Conservation (phyloP, 2,797 vertebrate species). For the Ciconia nigra region DNA sequence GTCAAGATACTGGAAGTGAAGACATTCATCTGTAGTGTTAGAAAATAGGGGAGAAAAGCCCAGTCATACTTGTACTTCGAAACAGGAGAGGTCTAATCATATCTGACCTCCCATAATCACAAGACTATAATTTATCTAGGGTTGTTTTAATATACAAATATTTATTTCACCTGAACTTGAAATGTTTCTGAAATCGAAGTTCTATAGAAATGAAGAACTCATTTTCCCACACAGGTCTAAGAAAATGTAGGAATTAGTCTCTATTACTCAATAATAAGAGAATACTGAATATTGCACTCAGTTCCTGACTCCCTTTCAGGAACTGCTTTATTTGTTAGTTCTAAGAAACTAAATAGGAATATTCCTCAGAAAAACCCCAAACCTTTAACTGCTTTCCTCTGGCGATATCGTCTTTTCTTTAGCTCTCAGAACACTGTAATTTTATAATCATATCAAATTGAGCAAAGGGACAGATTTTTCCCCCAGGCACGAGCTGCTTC, state of each 20-base stretch:
- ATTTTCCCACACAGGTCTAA: neutral
- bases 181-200: neutral
- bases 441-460: neutral
- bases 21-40: neutral
- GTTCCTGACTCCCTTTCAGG: neutral
- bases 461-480: neutral
- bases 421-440: neutral
- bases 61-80: neutral
- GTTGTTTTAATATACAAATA: neutral
- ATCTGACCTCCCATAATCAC: neutral
- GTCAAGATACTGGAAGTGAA: neutral
- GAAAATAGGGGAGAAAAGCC: neutral
- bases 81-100: neutral
- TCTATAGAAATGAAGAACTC: neutral
- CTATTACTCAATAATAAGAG: neutral
- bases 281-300: neutral
- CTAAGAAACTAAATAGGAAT: neutral
- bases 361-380: neutral
- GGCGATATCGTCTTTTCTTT: neutral
- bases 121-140: neutral
- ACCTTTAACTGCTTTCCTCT: neutral
- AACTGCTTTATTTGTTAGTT: neutral
- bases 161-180: neutral
- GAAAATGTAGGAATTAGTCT: neutral
- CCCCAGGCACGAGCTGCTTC: neutral